These are phyloP conservation scores for Actinostola sp. DNA, from an alignment of 92 coral and sea anemone genomes.

Conservation along the genomic window DNA sequence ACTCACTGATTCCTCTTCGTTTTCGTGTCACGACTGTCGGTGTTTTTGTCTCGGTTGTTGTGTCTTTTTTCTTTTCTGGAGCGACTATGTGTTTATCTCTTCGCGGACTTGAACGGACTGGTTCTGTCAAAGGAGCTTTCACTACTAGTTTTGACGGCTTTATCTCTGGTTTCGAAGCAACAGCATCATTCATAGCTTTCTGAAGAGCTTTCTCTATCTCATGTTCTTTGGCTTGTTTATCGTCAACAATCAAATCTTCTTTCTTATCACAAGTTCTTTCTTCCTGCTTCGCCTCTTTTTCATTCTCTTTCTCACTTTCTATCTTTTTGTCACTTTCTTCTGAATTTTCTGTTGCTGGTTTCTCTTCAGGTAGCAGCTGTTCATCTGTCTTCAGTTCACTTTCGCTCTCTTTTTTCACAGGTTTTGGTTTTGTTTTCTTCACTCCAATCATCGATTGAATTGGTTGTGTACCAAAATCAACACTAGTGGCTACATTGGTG, in stretches of 20 bases:
- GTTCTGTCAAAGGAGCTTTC: constrained; percentile 24
- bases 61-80: constrained; percentile 29
- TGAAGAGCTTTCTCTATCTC: neutral
- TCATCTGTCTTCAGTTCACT: neutral
- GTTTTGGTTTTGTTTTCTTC: constrained; percentile 43
- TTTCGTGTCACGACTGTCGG: neutral
- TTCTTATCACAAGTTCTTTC: constrained; percentile 12
- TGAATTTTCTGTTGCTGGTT: neutral
- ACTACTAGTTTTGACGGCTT: constrained; percentile 10
- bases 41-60: neutral
- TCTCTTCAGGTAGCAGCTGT: neutral
- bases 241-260: constrained; percentile 2
- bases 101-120: constrained; percentile 39
- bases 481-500: constrained; percentile 24
- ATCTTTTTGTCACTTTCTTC: constrained; percentile 19
- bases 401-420: constrained; percentile 20
- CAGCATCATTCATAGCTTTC: neutral
- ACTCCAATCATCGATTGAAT: constrained; percentile 70
- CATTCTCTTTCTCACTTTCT: constrained; percentile 25
- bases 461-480: constrained; percentile 75
- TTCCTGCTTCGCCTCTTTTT: constrained; percentile 30
- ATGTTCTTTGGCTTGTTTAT: neutral
- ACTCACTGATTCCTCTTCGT: neutral
- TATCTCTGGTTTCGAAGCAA: constrained; percentile 10
- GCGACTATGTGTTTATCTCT: constrained; percentile 29